phyloP scores from a whole-genome alignment of 2,113 vertebrate genomes.

The Quiscalus mexicanus region DNA sequence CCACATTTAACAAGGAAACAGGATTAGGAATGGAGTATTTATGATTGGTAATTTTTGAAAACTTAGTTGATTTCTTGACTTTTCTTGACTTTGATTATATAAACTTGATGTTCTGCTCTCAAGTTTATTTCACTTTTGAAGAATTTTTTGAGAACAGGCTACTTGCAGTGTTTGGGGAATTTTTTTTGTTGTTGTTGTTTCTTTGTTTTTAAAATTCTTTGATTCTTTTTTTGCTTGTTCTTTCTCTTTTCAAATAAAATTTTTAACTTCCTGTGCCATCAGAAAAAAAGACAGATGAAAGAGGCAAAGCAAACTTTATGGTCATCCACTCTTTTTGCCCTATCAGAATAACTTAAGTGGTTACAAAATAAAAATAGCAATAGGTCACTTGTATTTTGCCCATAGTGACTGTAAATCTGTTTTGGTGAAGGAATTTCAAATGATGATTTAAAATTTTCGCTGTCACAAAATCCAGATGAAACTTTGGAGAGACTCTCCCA shows the following conservation, averaged over 20 bases:
- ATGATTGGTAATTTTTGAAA: background rate
- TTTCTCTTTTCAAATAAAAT: background rate
- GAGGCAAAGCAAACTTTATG: background rate
- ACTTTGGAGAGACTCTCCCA: background rate
- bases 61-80: constrained; percentile 30
- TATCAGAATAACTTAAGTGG: background rate
- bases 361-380: background rate
- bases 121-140: background rate
- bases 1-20: constrained; percentile 8
- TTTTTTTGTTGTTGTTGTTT: background rate
- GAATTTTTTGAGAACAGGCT: background rate
- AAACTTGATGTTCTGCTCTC: background rate
- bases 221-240: background rate
- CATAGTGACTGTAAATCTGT: background rate
- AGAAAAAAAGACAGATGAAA: background rate
- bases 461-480: background rate
- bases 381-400: background rate
- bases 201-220: background rate
- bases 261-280: background rate
- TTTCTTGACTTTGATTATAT: constrained; percentile 36
- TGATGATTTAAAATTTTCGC: background rate
- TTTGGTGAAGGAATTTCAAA: background rate
- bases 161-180: background rate
- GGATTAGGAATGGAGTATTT: background rate
- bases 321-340: background rate